Evolutionary conservation across 2,888 invertebrate species (phyloP), one percentile per base, ranked within the genome.

Genomic region (Limnephilus lunatus): DNA sequence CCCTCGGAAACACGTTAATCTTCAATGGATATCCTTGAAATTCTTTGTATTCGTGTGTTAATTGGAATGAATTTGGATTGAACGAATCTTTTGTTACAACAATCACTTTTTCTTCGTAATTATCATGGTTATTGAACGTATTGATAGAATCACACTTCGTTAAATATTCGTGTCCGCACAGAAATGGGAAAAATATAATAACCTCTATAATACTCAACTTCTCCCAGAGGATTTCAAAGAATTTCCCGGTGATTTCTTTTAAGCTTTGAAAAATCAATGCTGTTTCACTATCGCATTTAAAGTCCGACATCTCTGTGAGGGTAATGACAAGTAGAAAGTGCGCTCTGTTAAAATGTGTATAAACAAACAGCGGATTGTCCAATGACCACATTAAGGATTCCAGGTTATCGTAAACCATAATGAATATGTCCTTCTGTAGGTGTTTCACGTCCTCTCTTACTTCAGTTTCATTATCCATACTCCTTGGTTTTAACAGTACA

Each of bases 11-110:
- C 35, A 95, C 94, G 15, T 95, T 94, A 0, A 95, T 94, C 85
- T 94, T 94, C 30, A 96, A 92, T 31, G 94, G 94, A 93, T 95
- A 95, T 3, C 95, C 95, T 35, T 95, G 94, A 14, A 95, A 94
- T 93, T 95, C 93, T 81, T 19, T 83, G 32, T 83, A 39, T 39
- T 39, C n/a, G n/a, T 91, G 92, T 31, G 94, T 88, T 15, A 48
- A 81, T 25, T 91, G 90, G 32, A 82, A 82, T 39, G 53, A 53
- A 53, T 53, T 19, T 5, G 53, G 53, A 19, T 53, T 19, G 53
- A 53, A 53, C 7, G 85, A 30, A 3, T 89, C 86, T 32, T 44
- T 80, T 15, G 81, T 91, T 30, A 92, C 53, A 7, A 91, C 39
- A 15, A 35, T 88, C 11, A 85, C 48, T 2, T 82, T 80, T 7